A percentile compares a stretch with the other conserved stretches of the same genome.
phyloP scores from a whole-genome alignment of 2,888 invertebrate species.

The Dynastes maya region DNA sequence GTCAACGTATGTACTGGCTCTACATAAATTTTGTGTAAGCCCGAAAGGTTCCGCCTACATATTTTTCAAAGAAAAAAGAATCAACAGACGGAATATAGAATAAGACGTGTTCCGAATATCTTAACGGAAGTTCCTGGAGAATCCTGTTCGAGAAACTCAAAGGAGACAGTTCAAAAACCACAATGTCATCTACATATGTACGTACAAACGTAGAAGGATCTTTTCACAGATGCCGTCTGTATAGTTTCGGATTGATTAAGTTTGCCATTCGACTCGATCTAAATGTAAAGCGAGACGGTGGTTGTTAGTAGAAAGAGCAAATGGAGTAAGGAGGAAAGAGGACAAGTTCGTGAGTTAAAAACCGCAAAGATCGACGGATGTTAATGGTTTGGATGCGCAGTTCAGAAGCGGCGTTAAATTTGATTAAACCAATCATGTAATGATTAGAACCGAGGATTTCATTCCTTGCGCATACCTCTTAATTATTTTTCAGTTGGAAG shows the following conservation, averaged over 20 bases:
- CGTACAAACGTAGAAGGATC: not conserved
- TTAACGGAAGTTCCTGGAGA: slow-evolving; percentile 2
- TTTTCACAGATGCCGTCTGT: slow-evolving; percentile 17
- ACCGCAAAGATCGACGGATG: slow-evolving; percentile 30
- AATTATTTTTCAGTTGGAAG: not conserved
- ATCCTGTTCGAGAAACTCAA: not conserved
- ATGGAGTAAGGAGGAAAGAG: not conserved
- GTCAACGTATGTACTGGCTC: not conserved
- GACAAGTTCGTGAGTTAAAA: slow-evolving; percentile 3
- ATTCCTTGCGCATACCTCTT: not conserved
- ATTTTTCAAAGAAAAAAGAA: not conserved
- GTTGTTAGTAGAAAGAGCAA: not conserved
- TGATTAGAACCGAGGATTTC: not conserved
- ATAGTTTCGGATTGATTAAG: slow-evolving; percentile 38
- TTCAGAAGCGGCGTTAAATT: not conserved
- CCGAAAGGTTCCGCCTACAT: not conserved
- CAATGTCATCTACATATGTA: slow-evolving; percentile 10
- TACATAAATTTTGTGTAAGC: slow-evolving; percentile 20
- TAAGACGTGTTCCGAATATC: slow-evolving; percentile 29
- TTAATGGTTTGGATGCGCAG: slow-evolving; percentile 11
- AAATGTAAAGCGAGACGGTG: slow-evolving; percentile 37
- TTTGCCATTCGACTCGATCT: slow-evolving; percentile 19
- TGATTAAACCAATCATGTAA: slow-evolving; percentile 15
- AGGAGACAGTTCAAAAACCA: not conserved
- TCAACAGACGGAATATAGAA: not conserved